Conservation (phyloP, 2,888 invertebrate species). For the Acrocera orbiculus region DNA sequence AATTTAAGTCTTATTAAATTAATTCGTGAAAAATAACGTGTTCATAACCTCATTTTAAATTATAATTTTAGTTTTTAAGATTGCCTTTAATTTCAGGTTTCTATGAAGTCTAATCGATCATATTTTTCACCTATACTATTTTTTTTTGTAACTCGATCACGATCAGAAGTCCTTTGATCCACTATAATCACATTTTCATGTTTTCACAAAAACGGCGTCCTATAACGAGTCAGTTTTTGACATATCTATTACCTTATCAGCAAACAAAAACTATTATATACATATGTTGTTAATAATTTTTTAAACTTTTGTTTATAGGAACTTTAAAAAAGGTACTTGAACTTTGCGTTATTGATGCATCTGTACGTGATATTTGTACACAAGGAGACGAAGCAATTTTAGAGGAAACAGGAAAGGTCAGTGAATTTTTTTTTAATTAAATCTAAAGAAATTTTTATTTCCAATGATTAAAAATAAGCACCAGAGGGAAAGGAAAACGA, state of each 20-base stretch:
- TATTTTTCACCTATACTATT: too few species aligned
- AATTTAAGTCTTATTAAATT: too few species aligned
- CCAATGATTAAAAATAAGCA: constrained; percentile 29
- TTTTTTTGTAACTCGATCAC: too few species aligned
- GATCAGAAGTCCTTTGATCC: too few species aligned
- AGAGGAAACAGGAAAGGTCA: constrained; percentile 85
- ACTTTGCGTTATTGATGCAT: constrained; percentile 73
- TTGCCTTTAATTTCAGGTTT: too few species aligned
- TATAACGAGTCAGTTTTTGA: background rate
- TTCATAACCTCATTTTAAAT: too few species aligned
- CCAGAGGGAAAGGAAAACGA: constrained; percentile 21
- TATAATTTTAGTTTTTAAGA: too few species aligned
- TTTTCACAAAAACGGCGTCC: too few species aligned
- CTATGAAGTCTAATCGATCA: too few species aligned
- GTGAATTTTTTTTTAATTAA: constrained; percentile 10
- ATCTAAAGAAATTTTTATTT: constrained; percentile 5
- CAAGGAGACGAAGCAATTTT: constrained; percentile 71
- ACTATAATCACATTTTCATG: too few species aligned
- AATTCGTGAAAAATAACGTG: too few species aligned
- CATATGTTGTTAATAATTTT: background rate
- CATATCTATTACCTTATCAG: background rate
- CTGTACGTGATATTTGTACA: constrained; percentile 81
- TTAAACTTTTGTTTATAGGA: constrained; percentile 41
- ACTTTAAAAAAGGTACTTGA: constrained; percentile 74
- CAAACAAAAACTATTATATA: background rate